Evolutionary conservation across 2,888 invertebrate species (phyloP), one percentile per base, ranked within the genome.

Genomic region (Lordiphosa fenestrarum): DNA sequence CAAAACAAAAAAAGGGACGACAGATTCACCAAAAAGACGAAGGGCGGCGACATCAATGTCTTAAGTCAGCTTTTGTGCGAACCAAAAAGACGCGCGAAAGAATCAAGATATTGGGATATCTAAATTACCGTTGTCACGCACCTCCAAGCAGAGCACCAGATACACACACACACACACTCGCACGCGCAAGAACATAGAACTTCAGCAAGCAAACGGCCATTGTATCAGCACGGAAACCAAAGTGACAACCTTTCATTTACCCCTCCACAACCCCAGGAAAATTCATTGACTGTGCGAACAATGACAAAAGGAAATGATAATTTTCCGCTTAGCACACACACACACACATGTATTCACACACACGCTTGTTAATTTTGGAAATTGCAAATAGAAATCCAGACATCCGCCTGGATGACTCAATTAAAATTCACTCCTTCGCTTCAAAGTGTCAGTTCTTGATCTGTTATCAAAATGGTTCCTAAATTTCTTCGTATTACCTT

Each of bases 231-330:
- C 62, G 65, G 47, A 76, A 63, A 66, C 60, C 71, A 61, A 69
- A 64, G 50, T 56, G 62, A 67, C 73, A 81, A 66, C 63, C 74
- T 74, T 77, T 71, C 68, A 75, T 73, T 80, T 42, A 21, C 21
- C 38, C 48, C 25, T 21, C 62, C 60, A 9, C 30, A 3, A 9
- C 7, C 3, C 30, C 30, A 30, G 30, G 10, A 30, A 30, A 30
- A 30, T 30, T 30, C 77, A 73, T 67, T 78, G 73, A 69, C 69
- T 59, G 64, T 46, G 67, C 61, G 61, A 73, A 81, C 74, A 81
- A 81, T 80, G 58, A 67, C 73, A 49, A 60, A 58, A 60, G 78
- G 69, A 82, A 78, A 82, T 78, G 56, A 78, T 75, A 73, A 78
- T 75, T 82, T 82, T 78, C 68, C 82, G 73, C 69, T 60, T 58